These are phyloP conservation scores for Falco columbarius DNA, from an alignment of 2,797 vertebrate genomes.

Conservation along the genomic window DNA sequence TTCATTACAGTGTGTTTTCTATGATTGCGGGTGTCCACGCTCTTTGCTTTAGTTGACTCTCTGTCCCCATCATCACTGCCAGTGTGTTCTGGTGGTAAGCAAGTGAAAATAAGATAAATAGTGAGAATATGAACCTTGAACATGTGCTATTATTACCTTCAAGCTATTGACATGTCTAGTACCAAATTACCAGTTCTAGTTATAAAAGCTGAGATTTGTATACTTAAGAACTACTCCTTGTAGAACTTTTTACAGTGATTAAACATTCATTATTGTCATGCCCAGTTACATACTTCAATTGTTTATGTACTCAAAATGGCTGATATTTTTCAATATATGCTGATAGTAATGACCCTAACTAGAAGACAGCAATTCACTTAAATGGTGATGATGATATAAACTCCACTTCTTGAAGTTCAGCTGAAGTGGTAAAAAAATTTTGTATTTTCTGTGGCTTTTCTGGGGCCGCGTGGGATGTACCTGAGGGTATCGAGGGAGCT, in stretches of 20 bases:
- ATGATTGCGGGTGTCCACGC: not conserved
- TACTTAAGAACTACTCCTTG: not conserved
- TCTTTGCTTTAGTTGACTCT: not conserved
- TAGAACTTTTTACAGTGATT: slow-evolving; percentile 1
- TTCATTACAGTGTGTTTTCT: not conserved
- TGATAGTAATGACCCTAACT: slow-evolving; percentile 23
- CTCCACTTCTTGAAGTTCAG: not conserved
- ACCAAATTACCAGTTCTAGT: not conserved
- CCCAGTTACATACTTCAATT: not conserved
- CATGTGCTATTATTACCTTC: not conserved
- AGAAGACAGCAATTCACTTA: slow-evolving; percentile 25
- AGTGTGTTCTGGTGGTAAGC: not conserved
- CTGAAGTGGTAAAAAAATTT: slow-evolving; percentile 1
- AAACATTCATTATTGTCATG: not conserved
- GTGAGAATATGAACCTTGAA: not conserved
- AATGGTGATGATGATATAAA: slow-evolving; percentile 32
- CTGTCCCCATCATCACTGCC: not conserved
- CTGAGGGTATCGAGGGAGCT: no score
- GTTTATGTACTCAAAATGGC: not conserved
- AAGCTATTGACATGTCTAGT: not conserved
- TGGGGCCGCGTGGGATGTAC: not conserved
- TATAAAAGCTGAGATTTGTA: not conserved
- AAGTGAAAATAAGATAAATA: not conserved
- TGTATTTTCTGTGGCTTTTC: slow-evolving; percentile 35
- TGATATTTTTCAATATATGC: slow-evolving; percentile 4